These are phyloP conservation scores for Dynastes tityus DNA, from an alignment of 2,888 invertebrate genomes.

Conservation along the genomic window DNA sequence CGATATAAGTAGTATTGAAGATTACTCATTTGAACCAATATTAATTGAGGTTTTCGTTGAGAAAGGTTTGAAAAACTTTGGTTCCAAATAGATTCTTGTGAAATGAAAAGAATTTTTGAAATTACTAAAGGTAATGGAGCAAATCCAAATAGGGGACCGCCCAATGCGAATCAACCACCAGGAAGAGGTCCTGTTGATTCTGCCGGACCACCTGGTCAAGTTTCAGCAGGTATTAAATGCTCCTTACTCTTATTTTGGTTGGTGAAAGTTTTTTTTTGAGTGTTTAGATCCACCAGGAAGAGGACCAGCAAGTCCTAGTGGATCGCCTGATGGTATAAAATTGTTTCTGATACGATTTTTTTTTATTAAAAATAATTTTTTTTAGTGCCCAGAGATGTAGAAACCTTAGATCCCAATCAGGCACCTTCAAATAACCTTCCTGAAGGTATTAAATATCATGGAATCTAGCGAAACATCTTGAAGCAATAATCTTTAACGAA, in stretches of 20 bases:
- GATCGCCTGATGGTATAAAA: background rate
- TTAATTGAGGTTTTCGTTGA: slow-evolving; percentile 12
- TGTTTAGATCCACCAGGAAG: background rate
- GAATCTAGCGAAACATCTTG: background rate
- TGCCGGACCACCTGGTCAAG: background rate
- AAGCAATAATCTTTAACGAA: background rate
- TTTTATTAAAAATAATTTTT: background rate
- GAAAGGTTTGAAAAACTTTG: slow-evolving; percentile 29
- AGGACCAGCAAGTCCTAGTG: background rate
- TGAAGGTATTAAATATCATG: background rate
- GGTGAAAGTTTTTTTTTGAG: background rate
- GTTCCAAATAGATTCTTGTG: background rate
- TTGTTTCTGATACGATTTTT: background rate
- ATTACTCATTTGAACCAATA: background rate
- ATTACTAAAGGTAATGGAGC: slow-evolving; percentile 5
- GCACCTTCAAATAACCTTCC: background rate
- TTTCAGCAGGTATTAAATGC: background rate
- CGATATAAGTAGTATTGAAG: background rate
- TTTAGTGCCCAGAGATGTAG: background rate
- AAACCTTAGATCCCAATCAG: background rate
- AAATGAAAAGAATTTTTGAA: background rate
- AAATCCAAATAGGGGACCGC: background rate
- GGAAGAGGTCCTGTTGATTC: slow-evolving; percentile 3
- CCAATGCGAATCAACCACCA: background rate
- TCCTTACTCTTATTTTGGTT: background rate